These are phyloP conservation scores for Holothuria scabra DNA, from an alignment of 53 echinoderm and acorn worm species.

Conservation along the genomic window DNA sequence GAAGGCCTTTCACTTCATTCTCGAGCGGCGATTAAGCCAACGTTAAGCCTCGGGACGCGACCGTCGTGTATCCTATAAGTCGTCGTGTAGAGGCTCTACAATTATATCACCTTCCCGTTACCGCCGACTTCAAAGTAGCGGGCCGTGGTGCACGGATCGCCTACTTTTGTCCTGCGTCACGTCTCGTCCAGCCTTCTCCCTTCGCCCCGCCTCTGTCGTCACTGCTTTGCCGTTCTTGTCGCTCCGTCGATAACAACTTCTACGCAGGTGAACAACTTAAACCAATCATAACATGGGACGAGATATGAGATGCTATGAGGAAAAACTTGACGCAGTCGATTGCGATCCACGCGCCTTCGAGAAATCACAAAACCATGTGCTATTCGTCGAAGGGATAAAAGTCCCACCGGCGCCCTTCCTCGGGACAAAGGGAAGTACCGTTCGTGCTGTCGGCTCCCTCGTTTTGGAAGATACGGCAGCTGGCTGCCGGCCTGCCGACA, in stretches of 20 bases:
- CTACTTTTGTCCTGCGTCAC: no score
- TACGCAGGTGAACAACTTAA: no score
- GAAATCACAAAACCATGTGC: conserved; percentile 34
- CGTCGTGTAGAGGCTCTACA: neutral
- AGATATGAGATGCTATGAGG: no score
- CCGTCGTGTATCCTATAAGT: neutral
- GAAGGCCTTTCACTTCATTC: neutral
- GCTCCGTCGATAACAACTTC: no score
- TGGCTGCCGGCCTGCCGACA: conserved; percentile 5
- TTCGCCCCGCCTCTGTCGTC: no score
- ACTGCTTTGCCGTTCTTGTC: no score
- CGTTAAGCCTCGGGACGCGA: conserved; percentile 25
- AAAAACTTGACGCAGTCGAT: no score
- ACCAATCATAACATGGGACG: no score
- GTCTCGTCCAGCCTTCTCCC: no score
- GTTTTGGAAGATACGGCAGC: conserved; percentile 20
- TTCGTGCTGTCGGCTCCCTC: neutral
- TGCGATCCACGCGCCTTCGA: neutral
- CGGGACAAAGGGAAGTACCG: conserved; percentile 9
- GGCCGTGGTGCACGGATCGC: no score
- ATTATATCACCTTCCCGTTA: no score
- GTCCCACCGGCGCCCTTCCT: conserved; percentile 30
- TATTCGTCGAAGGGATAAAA: conserved; percentile 16
- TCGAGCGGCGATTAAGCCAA: neutral
- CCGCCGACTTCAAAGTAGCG: no score